Evolutionary conservation across 2,888 invertebrate genomes (phyloP), one percentile per base, ranked within the genome.

Genomic region (Girardia tigrina): DNA sequence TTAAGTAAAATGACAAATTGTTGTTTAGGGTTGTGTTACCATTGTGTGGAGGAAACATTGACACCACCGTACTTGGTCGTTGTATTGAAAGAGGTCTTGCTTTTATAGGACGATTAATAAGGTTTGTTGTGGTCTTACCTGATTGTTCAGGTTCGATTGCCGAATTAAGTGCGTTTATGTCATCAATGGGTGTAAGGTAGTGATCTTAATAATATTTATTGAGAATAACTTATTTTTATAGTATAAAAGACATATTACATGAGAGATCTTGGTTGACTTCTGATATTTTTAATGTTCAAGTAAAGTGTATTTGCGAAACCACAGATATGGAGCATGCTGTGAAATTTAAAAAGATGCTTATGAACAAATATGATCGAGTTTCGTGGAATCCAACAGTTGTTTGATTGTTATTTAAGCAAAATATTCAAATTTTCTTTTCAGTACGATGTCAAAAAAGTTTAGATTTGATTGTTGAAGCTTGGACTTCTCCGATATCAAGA

Each of bases 211-310:
- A 29, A 29, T 71, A 8, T 8, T 71, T 4, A 69, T 75, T 74
- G n/a, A 75, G 6, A 4, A 42, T 77, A 6, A 36, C 72, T 28
- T 78, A 76, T 72, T 72, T 71, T 80, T 80, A 29, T 80, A 85
- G 85, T 42, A 91, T 95, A 78, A 95, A 94, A 84, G 94, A 94
- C 82, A 92, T 95, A 77, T 90, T 92, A 85, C 94, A 94, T 83
- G 94, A 95, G 82, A 87, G 94, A 75, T 94, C 94, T 0, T 94
- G 94, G 94, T 88, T 94, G 16, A 89, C 89, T 77, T 88, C 89
- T 0, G 94, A 95, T 82, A 90, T 94, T 72, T 93, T 92, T 82
- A 80, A 82, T 71, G 84, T 84, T 20, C 83, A 90, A 90, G 91
- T 92, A 0, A 91, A 91, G 84, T 90, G 92, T 16, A 89, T 93